Conservation (phyloP, 2,888 invertebrate genomes). For the Entomobrya proxima region DNA sequence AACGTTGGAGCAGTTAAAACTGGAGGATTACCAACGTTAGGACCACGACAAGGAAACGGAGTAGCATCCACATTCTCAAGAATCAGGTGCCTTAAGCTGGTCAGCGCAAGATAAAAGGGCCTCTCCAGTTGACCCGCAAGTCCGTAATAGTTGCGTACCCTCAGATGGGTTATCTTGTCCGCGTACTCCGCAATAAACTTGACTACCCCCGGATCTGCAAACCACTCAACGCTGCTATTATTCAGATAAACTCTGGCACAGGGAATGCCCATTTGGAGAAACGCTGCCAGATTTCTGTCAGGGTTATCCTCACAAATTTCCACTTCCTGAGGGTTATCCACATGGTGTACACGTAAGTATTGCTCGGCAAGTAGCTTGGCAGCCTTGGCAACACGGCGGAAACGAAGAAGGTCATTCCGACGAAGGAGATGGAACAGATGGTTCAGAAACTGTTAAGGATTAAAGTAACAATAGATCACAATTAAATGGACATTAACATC, state of each 20-base stretch:
- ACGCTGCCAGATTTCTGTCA: background rate
- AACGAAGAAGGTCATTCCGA: background rate
- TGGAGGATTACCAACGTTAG: background rate
- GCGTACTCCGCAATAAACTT: background rate
- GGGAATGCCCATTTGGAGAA: background rate
- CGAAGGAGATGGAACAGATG: background rate
- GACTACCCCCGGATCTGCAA: background rate
- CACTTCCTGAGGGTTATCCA: background rate
- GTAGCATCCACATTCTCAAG: background rate
- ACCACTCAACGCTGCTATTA: background rate
- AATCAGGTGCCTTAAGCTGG: background rate
- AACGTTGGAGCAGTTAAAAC: background rate
- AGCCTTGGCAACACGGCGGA: background rate
- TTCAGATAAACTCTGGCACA: background rate
- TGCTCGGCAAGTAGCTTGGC: background rate
- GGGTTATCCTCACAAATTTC: background rate
- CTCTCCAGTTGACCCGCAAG: background rate
- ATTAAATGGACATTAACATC: too few relatives aligned
- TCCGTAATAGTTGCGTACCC: background rate
- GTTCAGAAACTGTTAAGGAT: background rate
- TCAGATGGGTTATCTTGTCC: background rate
- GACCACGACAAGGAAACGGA: background rate
- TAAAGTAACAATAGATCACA: background rate
- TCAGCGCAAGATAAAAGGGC: background rate
- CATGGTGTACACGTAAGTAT: background rate